Conservation (phyloP, 1,140 invertebrate genomes). For the Drosophila tsacasi region DNA sequence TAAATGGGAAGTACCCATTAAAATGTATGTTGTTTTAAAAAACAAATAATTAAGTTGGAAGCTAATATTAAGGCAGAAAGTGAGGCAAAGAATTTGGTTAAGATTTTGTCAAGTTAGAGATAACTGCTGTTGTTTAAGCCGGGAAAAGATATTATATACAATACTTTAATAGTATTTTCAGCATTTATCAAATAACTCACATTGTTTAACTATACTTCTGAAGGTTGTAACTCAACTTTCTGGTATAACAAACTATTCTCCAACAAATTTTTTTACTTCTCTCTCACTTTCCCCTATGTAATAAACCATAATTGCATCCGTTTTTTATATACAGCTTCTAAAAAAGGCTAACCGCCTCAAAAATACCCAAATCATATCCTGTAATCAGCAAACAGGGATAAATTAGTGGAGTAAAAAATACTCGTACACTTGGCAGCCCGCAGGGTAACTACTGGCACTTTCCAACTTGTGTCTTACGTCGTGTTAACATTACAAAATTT, state of each 20-base stretch:
- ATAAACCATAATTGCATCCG: neutral
- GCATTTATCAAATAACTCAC: neutral
- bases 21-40: neutral
- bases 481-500: slow-evolving; percentile 80
- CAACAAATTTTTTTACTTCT: fast-evolving
- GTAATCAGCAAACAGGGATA: slow-evolving; percentile 20
- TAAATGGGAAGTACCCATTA: neutral
- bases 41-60: neutral
- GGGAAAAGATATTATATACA: neutral
- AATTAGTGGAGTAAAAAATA: slow-evolving; percentile 33
- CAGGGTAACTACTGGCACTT: slow-evolving; percentile 30
- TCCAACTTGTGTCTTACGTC: slow-evolving; percentile 74
- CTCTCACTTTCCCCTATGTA: no score
- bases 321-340: neutral
- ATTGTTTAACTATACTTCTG: no score
- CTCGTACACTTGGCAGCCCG: slow-evolving; percentile 29
- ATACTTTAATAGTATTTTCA: neutral
- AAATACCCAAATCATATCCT: neutral
- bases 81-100: neutral
- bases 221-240: neutral
- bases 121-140: no score
- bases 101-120: neutral
- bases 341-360: neutral
- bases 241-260: neutral
- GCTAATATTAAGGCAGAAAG: neutral